These are phyloP conservation scores for Beroe forskalii DNA, from an alignment of 37 sponge, comb jelly and placozoan genomes.

Conservation along the genomic window DNA sequence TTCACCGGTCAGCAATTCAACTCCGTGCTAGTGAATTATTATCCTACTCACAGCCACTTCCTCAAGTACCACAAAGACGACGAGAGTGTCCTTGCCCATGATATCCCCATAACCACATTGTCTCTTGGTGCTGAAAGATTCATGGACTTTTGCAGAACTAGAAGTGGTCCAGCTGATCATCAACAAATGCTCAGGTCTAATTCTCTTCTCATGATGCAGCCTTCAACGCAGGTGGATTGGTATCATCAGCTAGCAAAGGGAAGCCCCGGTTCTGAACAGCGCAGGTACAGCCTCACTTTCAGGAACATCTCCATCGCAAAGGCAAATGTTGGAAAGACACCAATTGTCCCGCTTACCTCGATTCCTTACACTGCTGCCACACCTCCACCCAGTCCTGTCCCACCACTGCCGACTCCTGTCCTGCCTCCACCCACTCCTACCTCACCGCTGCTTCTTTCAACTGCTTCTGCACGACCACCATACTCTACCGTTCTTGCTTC, in stretches of 20 bases:
- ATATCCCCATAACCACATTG: background rate
- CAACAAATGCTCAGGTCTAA: background rate
- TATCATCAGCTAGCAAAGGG: background rate
- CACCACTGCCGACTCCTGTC: too few relatives aligned
- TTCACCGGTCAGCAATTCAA: background rate
- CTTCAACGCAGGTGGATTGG: background rate
- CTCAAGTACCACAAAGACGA: background rate
- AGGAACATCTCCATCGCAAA: too few relatives aligned
- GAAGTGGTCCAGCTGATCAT: background rate
- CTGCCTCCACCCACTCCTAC: too few relatives aligned
- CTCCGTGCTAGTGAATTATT: background rate
- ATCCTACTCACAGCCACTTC: background rate
- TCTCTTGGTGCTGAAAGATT: background rate
- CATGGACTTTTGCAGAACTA: background rate
- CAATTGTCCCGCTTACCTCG: too few relatives aligned
- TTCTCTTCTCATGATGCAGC: background rate
- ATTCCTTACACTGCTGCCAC: too few relatives aligned
- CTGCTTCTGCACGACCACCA: too few relatives aligned
- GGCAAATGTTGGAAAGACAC: too few relatives aligned
- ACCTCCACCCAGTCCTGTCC: too few relatives aligned
- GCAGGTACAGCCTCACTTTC: background rate
- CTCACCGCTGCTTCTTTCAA: too few relatives aligned
- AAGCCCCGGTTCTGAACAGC: background rate
- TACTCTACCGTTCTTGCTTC: too few relatives aligned
- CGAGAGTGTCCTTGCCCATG: background rate